phyloP scores from a whole-genome alignment of 2,888 invertebrate species.

The Microctonus aethiopoides region DNA sequence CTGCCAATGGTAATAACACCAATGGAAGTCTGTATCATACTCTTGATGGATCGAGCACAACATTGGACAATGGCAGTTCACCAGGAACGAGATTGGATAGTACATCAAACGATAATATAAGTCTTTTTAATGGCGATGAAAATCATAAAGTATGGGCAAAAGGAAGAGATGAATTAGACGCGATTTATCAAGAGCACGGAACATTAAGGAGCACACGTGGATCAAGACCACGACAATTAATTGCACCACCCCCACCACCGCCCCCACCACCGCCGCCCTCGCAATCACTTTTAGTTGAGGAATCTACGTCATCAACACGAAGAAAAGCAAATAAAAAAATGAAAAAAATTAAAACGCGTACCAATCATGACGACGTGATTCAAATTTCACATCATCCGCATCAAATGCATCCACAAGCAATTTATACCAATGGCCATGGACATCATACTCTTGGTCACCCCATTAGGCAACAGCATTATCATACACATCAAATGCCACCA shows the following conservation, averaged over 20 bases:
- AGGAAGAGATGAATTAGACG: constrained; percentile 79
- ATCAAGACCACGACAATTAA: constrained; percentile 84
- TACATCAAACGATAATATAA: constrained; percentile 78
- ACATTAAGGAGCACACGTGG: constrained; percentile 69
- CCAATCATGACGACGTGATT: constrained; percentile 55
- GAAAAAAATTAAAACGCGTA: constrained; percentile 58
- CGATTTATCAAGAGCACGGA: constrained; percentile 74
- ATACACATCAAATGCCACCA: constrained; percentile 56
- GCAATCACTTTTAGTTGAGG: constrained; percentile 58
- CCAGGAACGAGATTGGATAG: constrained; percentile 66
- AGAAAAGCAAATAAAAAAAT: constrained; percentile 59
- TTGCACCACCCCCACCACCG: constrained; percentile 85
- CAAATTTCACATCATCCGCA: constrained; percentile 55
- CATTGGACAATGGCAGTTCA: constrained; percentile 63
- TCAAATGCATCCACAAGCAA: constrained; percentile 45
- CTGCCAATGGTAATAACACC: constrained; percentile 50
- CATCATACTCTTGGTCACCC: constrained; percentile 64
- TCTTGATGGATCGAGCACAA: constrained; percentile 65
- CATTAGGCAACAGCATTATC: constrained; percentile 58
- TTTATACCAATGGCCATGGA: constrained; percentile 63
- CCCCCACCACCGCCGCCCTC: constrained; percentile 64
- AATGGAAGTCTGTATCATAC: constrained; percentile 63
- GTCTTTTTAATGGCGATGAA: constrained; percentile 89
- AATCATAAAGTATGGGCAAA: constrained; percentile 96
- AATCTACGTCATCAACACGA: constrained; percentile 54